Conservation (phyloP, 2,113 vertebrate genomes). For the Epinephelus fuscoguttatus region DNA sequence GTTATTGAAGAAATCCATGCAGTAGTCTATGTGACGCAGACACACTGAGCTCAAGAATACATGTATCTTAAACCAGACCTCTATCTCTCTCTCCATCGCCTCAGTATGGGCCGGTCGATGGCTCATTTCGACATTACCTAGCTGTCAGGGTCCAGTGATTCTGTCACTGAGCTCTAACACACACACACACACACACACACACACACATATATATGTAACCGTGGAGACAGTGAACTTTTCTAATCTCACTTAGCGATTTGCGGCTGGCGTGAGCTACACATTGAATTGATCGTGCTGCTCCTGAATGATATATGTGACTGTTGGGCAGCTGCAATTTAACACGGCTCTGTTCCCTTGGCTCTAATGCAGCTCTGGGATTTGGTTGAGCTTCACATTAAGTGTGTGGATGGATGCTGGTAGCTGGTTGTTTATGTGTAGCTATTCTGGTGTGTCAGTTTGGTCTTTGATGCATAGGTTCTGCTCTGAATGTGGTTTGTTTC, state of each 20-base stretch:
- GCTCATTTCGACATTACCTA: slow-evolving; percentile 60
- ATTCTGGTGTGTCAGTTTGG: neutral
- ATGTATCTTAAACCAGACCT: slow-evolving; percentile 7
- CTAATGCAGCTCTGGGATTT: slow-evolving; percentile 27
- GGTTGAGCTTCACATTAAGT: neutral
- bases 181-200: slow-evolving; percentile 3
- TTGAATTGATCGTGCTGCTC: slow-evolving; percentile 44
- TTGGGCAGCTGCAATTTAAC: slow-evolving; percentile 33
- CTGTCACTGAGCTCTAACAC: slow-evolving; percentile 21
- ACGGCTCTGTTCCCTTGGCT: slow-evolving; percentile 13
- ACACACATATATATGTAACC: neutral
- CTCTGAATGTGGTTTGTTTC: neutral
- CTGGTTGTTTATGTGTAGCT: neutral
- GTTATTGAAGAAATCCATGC: neutral
- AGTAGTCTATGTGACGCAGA: neutral
- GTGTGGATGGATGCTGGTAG: slow-evolving; percentile 1
- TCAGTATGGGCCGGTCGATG: slow-evolving; percentile 38
- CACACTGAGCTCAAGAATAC: neutral
- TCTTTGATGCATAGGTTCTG: neutral
- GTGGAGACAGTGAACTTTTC: slow-evolving; percentile 46
- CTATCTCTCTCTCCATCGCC: neutral
- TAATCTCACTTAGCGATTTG: slow-evolving; percentile 53
- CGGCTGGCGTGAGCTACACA: slow-evolving; percentile 14
- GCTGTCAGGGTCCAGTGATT: slow-evolving; percentile 53
- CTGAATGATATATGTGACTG: slow-evolving; percentile 52